Base-by-base conservation (phyloP, 2,888 invertebrate genomes). In the Punctoribates punctum region DNA sequence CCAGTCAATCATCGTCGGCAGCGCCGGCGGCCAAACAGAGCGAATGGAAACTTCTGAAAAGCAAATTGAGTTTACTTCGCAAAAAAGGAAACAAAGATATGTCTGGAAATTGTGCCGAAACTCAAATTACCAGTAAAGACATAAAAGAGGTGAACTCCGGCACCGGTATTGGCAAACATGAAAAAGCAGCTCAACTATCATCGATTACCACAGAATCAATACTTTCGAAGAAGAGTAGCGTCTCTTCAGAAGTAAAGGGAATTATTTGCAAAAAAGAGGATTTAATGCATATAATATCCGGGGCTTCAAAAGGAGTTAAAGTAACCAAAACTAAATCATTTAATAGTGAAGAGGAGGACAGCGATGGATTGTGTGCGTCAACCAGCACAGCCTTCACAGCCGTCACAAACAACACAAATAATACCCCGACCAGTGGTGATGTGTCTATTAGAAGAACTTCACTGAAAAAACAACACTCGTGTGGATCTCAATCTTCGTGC, bases 221-320 rank as follows among this genome's bases (percentile, higher is more conserved):
- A 38, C 38, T 67, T 5, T 6, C 11, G 2, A 67, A 67, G 38
- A 67, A 67, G 38, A 42, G 67, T 67, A n/a, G n/a, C n/a, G 29
- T 9, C 6, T 38, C 38, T 17, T n/a, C n/a, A n/a, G n/a, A 76
- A 29, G 76, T 62, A 42, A 73, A 74, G 34, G 76, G 76, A 20
- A 77, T 77, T 27, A 65, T 77, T 29, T 77, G 76, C 38, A 77
- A 77, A 65, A 74, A 70, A 27, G 76, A 74, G 65, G 76, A 77
- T 74, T 70, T 77, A 54, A 57, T 77, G 34, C 46, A 67, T 38
- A 20, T 77, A 5, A 27, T 74, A 42, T 60, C 57, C 9, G 74
- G 60, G n/a, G 74, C 60, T 6, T 67, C 67, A 17, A 67, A 67
- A 67, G 67, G 67, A 9, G 20, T 20, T 29, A 67, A 67, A n/a